Base-by-base conservation (phyloP, 2,113 vertebrate genomes). In the Callocephalon fimbriatum region DNA sequence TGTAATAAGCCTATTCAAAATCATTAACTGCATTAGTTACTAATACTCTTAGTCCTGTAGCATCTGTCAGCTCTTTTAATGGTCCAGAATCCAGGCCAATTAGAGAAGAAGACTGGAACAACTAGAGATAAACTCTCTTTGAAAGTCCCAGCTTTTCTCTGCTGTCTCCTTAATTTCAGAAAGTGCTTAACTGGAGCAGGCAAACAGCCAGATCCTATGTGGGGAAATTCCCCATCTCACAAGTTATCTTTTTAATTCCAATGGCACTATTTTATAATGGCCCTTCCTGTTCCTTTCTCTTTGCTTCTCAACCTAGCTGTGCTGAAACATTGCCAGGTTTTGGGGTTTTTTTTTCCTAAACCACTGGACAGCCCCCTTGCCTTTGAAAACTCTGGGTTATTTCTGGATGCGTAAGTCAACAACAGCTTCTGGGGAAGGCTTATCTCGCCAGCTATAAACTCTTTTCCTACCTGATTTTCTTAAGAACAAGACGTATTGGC, bases 391-490 rank as follows among this genome's bases (percentile, higher is more conserved):
- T 56, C 40, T n/a, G 73, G 50, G 89, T 89, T 88, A 87, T 92
- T 95, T 92, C 88, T 85, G 72, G 74, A 67, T 58, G 56, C 3
- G 0, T 15, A 77, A 85, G 86, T 93, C 51, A 81, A 59, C 25
- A 88, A 50, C 51, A 59, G 2, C 79, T 94, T 50, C 44, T 79
- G 81, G 77, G 67, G 31, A 61, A 94, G 58, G 83, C 61, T 97
- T 85, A 72, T 96, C 71, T 88, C 6, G 1, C 61, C 63, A 82
- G 31, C 76, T 79, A 72, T 48, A 82, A 88, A 83, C 62, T 73
- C 65, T 61, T 94, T 96, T 63, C 86, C 86, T 86, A 86, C 88
- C 85, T 95, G 89, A 66, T 72, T 63, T 76, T 76, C 67, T 79
- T 7, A 54, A 97, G 96, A 96, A 82, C 91, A 91, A 83, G 94